phyloP scores from a whole-genome alignment of 2,888 invertebrate species.

The Pomacea canaliculata region DNA sequence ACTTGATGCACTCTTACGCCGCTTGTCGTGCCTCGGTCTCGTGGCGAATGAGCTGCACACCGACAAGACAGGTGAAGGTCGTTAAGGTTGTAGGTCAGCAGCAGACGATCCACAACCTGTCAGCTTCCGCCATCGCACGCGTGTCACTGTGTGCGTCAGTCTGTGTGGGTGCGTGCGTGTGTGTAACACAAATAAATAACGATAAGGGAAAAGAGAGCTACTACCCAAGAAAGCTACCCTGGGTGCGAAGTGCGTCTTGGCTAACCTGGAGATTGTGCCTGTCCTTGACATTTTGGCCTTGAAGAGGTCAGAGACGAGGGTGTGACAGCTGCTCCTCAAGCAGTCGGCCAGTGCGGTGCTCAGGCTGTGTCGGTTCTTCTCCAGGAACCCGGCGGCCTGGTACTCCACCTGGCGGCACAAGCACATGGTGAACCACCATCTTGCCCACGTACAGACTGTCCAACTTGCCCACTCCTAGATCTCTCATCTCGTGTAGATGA shows the following conservation, averaged over 20 bases:
- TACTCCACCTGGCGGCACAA: conserved; percentile 75
- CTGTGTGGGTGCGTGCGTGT: conserved; percentile 7
- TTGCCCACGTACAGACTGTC: too few relatives aligned
- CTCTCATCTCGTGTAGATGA: too few relatives aligned
- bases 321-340: conserved; percentile 58
- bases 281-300: conserved; percentile 47
- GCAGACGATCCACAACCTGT: too few relatives aligned
- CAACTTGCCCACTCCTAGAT: too few relatives aligned
- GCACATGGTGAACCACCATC: neutral
- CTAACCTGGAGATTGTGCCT: conserved; percentile 46
- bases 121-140: neutral
- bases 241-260: too few relatives aligned
- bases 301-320: conserved; percentile 57
- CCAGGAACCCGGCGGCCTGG: conserved; percentile 53
- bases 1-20: too few relatives aligned
- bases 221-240: too few relatives aligned
- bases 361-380: conserved; percentile 61
- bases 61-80: too few relatives aligned
- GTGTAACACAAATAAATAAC: neutral
- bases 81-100: too few relatives aligned
- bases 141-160: neutral
- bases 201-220: too few relatives aligned
- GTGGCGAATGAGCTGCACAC: too few relatives aligned
- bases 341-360: conserved; percentile 50
- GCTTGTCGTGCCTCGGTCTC: too few relatives aligned